Conservation (phyloP, 30 jellyfish, hydroid and myxozoan species). For the Hydractinia symbiolongicarpus region DNA sequence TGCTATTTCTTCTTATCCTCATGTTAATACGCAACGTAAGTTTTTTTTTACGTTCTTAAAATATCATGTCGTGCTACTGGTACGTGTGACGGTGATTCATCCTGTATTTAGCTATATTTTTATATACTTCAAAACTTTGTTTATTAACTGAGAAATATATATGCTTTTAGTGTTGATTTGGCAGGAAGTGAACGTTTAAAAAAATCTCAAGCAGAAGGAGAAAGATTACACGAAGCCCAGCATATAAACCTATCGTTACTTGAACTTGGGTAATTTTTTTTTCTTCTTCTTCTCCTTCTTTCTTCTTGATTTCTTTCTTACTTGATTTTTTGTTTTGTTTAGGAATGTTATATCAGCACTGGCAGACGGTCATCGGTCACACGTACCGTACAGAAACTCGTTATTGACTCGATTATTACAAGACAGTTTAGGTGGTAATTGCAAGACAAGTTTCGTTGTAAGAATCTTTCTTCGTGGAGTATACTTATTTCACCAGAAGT, state of each 20-base stretch:
- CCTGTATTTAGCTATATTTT: too few species aligned
- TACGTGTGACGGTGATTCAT: too few species aligned
- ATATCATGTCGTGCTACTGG: too few species aligned
- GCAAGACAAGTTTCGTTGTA: constrained; percentile 48
- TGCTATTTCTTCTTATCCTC: too few species aligned
- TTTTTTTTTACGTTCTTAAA: too few species aligned
- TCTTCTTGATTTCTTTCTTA: not conserved
- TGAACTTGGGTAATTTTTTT: constrained; percentile 64
- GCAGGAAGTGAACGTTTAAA: constrained; percentile 81
- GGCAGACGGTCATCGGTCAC: constrained; percentile 33
- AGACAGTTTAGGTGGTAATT: constrained; percentile 51
- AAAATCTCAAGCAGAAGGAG: constrained; percentile 56
- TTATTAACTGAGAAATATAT: too few species aligned
- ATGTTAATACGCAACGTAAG: too few species aligned
- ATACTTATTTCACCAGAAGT: not conserved
- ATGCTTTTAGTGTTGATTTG: constrained; percentile 49
- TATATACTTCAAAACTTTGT: too few species aligned
- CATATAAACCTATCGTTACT: constrained; percentile 62
- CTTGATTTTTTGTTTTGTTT: not conserved
- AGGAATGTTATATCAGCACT: constrained; percentile 36
- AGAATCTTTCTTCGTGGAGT: not conserved
- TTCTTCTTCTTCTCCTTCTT: not conserved
- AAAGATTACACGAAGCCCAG: constrained; percentile 57
- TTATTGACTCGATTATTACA: constrained; percentile 34
- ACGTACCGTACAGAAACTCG: constrained; percentile 44